phyloP scores from a whole-genome alignment of 2,888 invertebrate genomes.

The Neocrepidodera transversa region DNA sequence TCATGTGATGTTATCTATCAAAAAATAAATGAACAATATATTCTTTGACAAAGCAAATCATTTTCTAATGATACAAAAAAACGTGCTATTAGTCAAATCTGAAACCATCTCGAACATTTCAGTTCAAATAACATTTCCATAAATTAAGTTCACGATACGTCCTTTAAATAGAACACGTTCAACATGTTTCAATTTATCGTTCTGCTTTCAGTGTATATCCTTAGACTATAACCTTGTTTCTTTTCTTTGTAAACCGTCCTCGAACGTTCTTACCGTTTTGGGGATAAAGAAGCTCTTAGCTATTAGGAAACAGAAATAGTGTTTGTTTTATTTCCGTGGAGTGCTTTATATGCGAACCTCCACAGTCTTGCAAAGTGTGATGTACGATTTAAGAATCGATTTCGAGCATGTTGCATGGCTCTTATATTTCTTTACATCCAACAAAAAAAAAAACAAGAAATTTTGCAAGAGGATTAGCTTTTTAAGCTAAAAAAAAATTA shows the following conservation, averaged over 20 bases:
- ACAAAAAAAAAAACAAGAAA: no score
- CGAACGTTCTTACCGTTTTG: constrained; percentile 43
- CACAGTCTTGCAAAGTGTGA: constrained; percentile 34
- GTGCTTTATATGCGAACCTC: constrained; percentile 47
- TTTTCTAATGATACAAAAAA: no score
- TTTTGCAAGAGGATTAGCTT: no score
- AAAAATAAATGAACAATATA: no score
- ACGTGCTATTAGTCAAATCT: no score
- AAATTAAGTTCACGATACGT: constrained; percentile 18
- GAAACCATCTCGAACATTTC: background rate
- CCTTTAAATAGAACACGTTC: constrained; percentile 37
- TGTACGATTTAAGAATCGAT: constrained; percentile 37
- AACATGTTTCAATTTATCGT: constrained; percentile 44
- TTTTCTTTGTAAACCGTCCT: constrained; percentile 25
- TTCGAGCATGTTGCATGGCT: no score
- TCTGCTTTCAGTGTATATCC: constrained; percentile 27
- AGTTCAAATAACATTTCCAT: constrained; percentile 7
- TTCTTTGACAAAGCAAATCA: no score
- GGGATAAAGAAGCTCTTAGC: constrained; percentile 49
- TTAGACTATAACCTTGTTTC: constrained; percentile 39
- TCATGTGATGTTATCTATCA: no score
- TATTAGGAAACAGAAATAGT: constrained; percentile 54
- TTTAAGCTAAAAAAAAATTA: no score
- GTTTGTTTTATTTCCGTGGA: constrained; percentile 51
- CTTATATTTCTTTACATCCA: no score